A percentile compares a stretch with the other conserved stretches of the same genome.
Conservation (phyloP, 2,113 vertebrate genomes). For the Scolopax mira region DNA sequence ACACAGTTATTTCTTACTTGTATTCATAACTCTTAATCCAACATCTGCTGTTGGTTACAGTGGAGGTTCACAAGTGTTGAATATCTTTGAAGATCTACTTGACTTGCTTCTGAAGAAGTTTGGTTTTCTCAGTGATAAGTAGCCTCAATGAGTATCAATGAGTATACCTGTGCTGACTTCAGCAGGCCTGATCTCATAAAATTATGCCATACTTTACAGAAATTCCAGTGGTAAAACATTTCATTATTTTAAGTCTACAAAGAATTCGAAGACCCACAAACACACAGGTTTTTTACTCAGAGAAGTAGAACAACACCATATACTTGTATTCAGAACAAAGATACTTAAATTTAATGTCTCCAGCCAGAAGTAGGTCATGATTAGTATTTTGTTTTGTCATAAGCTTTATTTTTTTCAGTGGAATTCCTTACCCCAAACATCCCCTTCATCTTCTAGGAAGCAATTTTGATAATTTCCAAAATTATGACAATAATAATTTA, state of each 20-base stretch:
- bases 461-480: background rate
- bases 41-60: background rate
- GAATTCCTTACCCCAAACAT: background rate
- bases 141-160: background rate
- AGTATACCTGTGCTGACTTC: background rate
- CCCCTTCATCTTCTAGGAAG: background rate
- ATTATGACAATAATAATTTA: background rate
- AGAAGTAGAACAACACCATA: background rate
- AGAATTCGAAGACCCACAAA: background rate
- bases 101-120: background rate
- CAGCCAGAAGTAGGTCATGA: background rate
- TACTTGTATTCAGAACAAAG: background rate
- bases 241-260: background rate
- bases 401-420: background rate
- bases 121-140: background rate
- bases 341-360: background rate
- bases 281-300: background rate
- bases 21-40: background rate
- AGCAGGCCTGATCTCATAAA: background rate
- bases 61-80: background rate
- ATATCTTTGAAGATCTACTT: background rate
- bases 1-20: background rate
- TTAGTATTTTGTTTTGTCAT: background rate
- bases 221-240: background rate
- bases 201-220: background rate